These are phyloP conservation scores for Phataginus tetradactyla DNA, from an alignment of 2,797 vertebrate species.

Conservation along the genomic window DNA sequence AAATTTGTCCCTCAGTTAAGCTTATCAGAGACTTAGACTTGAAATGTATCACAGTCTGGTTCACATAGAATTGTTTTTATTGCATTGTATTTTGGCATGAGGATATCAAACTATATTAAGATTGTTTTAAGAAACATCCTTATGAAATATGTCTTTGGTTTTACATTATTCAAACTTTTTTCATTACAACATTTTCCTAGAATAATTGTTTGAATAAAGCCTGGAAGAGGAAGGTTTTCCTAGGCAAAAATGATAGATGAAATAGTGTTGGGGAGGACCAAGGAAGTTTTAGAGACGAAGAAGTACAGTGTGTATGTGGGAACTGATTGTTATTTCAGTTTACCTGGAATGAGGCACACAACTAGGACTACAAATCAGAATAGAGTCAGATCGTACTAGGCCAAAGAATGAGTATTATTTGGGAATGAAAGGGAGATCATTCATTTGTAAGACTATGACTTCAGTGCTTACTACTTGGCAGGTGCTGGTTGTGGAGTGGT, in stretches of 20 bases:
- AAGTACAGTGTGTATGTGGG: background rate
- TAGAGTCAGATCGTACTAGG: background rate
- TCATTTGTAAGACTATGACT: background rate
- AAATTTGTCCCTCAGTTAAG: background rate
- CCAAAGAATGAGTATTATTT: background rate
- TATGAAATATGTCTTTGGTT: background rate
- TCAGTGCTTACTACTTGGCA: background rate
- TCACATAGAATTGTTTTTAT: background rate
- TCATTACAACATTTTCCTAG: conserved; percentile 1
- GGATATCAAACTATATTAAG: background rate
- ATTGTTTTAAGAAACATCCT: background rate
- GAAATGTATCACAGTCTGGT: background rate
- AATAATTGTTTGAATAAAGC: conserved; percentile 7
- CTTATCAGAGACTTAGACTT: background rate
- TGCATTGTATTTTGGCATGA: background rate
- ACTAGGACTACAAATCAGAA: background rate
- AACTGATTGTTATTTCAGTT: conserved; percentile 10
- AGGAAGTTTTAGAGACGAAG: background rate
- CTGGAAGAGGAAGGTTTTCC: background rate
- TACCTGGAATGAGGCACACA: background rate
- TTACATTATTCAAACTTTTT: conserved; percentile 2
- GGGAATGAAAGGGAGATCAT: background rate
- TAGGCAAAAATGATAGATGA: background rate
- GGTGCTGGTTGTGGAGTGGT: background rate
- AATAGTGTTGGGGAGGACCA: background rate